phyloP scores from a whole-genome alignment of 2,113 vertebrate genomes.

The Castor canadensis region DNA sequence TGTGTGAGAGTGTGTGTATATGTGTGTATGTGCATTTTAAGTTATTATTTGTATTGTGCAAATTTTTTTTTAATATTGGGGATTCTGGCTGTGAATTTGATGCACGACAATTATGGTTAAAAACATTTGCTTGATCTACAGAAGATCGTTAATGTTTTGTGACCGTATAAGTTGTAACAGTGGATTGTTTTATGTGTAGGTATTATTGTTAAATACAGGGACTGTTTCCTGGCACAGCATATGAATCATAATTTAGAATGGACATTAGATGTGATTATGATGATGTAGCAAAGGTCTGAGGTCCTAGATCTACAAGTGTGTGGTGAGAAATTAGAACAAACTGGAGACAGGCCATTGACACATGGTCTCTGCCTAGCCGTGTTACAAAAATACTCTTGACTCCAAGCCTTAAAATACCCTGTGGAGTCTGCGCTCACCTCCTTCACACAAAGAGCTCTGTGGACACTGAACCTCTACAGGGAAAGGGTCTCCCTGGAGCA shows the following conservation, averaged over 20 bases:
- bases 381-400: conserved; percentile 68
- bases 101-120: conserved; percentile 81
- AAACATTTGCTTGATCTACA: conserved; percentile 76
- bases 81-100: conserved; percentile 81
- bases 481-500: conserved; percentile 48
- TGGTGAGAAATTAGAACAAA: conserved; percentile 67
- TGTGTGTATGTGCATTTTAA: conserved; percentile 75
- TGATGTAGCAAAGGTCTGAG: conserved; percentile 58
- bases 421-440: conserved; percentile 77
- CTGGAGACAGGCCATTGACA: conserved; percentile 57
- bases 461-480: conserved; percentile 60
- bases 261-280: conserved; percentile 74
- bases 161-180: conserved; percentile 79
- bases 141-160: conserved; percentile 77
- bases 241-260: conserved; percentile 73
- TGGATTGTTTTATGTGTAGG: conserved; percentile 80
- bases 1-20: conserved; percentile 53
- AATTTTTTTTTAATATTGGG: conserved; percentile 79
- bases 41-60: conserved; percentile 81
- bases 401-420: conserved; percentile 81
- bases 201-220: conserved; percentile 81
- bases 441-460: conserved; percentile 64
- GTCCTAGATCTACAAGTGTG: conserved; percentile 62
- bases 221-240: conserved; percentile 79
- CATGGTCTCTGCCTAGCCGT: conserved; percentile 59